A percentile compares a stretch with the other conserved stretches of the same genome.
Conservation (phyloP, 2,113 vertebrate genomes). For the Oryzias javanicus region DNA sequence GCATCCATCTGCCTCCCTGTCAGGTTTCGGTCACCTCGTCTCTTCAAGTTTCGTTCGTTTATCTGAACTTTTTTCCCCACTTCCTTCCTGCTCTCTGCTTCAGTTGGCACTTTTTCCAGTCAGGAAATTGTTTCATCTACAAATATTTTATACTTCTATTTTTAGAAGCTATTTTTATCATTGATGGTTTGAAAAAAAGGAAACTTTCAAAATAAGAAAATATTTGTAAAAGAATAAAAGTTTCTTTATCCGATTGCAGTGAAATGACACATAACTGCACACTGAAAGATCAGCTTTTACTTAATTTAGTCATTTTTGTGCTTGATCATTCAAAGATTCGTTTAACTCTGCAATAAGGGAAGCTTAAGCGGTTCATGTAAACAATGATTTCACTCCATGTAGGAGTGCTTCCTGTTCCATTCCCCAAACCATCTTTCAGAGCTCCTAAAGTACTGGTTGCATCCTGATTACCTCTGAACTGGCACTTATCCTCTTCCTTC, state of each 20-base stretch:
- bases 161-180: not conserved
- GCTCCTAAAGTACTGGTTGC: conserved; percentile 30
- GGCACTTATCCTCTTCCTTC: conserved; percentile 10
- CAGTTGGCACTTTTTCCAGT: not conserved
- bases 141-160: not conserved
- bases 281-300: conserved; percentile 1
- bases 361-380: conserved; percentile 30
- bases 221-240: too few species aligned
- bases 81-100: conserved; percentile 19
- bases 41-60: conserved; percentile 32
- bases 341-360: conserved; percentile 11
- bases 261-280: conserved; percentile 1
- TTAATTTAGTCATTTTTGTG: conserved; percentile 14
- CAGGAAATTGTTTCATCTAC: not conserved
- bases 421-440: conserved; percentile 47
- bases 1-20: conserved; percentile 55
- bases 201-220: not conserved
- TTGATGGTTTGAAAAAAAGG: not conserved
- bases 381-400: conserved; percentile 50
- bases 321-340: not conserved
- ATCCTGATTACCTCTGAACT: conserved; percentile 16
- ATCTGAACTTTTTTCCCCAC: conserved; percentile 30
- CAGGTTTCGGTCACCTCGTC: conserved; percentile 13
- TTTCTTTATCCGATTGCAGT: not conserved
- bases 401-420: conserved; percentile 50